Evolutionary conservation across 2,888 invertebrate species (phyloP), one percentile per base, ranked within the genome.

Genomic region (Aspidapion aeneum): DNA sequence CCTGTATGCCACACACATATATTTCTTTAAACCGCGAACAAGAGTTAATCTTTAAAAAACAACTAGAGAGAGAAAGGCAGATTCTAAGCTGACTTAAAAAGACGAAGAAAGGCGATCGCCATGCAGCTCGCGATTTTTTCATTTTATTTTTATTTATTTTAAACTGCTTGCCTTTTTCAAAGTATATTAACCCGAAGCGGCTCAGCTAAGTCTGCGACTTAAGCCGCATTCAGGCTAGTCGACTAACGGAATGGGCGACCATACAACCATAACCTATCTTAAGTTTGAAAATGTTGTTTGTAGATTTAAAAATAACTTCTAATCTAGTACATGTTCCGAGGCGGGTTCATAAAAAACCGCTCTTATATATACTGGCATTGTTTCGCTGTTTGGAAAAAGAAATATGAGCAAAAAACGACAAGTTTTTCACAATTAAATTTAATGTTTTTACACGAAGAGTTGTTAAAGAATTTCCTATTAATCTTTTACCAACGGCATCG

Each of bases 181-280:
- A 79, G 79, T 79, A 74, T 79, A 77, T 79, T 79, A 78, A 79
- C 79, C 79, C 75, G 69, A 68, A 69, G 72, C 67, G 60, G 73
- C 58, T 73, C 78, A 73, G 68, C 64, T 63, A 63, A 65, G 63
- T 58, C 35, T 49, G 66, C 64, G 62, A 63, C 65, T 62, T 65
- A 65, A 64, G 63, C 63, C 66, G 62, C 71, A 70, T 67, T 64
- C 64, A 62, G 52, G 22, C 50, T 55, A 65, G 66, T 51, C 0
- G 55, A 22, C 21, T 52, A 63, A 69, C 68, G 65, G 66, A 59
- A 68, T 72, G 74, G 71, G 64, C 74, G 65, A 71, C 73, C 74
- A 74, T 71, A 74, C 74, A 75, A 74, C 77, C 78, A 79, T 78
- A 79, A 79, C 79, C 78, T 79, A 79, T 77, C 79, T 76, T 75